Evolutionary conservation across 2,113 vertebrate genomes (phyloP), one percentile per base, ranked within the genome.

Genomic region (Psephotus haematonotus): DNA sequence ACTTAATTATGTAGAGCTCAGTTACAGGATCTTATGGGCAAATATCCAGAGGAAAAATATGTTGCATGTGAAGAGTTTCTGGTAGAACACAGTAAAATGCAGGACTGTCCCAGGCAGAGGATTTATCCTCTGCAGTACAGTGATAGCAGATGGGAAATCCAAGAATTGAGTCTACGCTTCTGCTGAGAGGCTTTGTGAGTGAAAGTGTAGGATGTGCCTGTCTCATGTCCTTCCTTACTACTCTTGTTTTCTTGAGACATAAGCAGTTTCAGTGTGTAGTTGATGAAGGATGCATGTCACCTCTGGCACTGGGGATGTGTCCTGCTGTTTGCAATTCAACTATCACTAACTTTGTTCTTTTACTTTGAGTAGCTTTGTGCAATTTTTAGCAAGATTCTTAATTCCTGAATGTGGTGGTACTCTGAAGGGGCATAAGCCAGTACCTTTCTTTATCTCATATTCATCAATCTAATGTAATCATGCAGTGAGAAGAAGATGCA

Each of bases 261-360:
- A 19, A 2, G 0, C 0, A 53, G 15, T 74, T 63, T 18, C 22
- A 29, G 24, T 3, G 17, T 16, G 37, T 1, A 1, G n/a, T 1
- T 83, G 46, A 16, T 1, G 3, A 64, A 76, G 59, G 62, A n/a
- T 81, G 28, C 4, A 4, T 0, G 0, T 64, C 62, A 68, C 47
- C 17, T 47, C 52, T 82, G 77, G 57, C 35, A 41, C 43, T 1
- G 3, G 33, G n/a, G 41, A 82, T 2, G 59, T 0, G 0, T 12
- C 0, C 0, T 70, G 53, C n/a, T 3, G 0, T 69, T 92, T 63
- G 59, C 53, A 31, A 33, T 2, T 6, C 72, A 63, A 65, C 10
- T 65, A 68, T 67, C 41, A 27, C 53, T 52, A 39, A 25, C 43
- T 90, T 65, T 8, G 7, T 16, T 65, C 18, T 50, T 87, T 53